phyloP scores from a whole-genome alignment of 2,113 vertebrate genomes.

The Coturnix japonica region DNA sequence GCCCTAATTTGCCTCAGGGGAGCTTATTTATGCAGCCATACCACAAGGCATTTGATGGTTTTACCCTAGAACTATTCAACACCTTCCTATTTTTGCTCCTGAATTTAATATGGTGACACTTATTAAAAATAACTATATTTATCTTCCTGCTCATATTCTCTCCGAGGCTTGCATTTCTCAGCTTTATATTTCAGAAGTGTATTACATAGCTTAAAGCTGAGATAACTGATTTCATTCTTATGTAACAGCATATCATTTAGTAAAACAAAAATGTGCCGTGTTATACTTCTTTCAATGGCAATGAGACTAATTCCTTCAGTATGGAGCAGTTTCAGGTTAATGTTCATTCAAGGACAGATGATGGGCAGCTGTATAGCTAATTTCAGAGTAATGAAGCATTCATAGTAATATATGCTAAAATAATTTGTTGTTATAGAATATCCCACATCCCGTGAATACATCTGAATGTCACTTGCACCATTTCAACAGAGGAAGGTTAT shows the following conservation, averaged over 20 bases:
- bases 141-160: neutral
- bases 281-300: neutral
- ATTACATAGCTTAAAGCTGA: neutral
- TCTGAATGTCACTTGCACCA: neutral
- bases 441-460: accelerated
- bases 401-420: neutral
- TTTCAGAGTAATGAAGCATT: neutral
- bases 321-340: neutral
- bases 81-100: neutral
- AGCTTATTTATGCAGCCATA: neutral
- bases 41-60: neutral
- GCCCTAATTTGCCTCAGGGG: neutral
- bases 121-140: slow-evolving; percentile 34
- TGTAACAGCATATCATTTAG: neutral
- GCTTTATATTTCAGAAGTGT: neutral
- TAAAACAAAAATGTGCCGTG: neutral
- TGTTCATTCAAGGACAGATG: neutral
- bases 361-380: neutral
- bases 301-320: neutral
- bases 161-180: slow-evolving; percentile 17
- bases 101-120: neutral
- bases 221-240: neutral
- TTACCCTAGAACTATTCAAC: neutral
- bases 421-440: neutral
- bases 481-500: neutral